phyloP scores from a whole-genome alignment of 2,888 invertebrate species.

The Oasisia sp. region DNA sequence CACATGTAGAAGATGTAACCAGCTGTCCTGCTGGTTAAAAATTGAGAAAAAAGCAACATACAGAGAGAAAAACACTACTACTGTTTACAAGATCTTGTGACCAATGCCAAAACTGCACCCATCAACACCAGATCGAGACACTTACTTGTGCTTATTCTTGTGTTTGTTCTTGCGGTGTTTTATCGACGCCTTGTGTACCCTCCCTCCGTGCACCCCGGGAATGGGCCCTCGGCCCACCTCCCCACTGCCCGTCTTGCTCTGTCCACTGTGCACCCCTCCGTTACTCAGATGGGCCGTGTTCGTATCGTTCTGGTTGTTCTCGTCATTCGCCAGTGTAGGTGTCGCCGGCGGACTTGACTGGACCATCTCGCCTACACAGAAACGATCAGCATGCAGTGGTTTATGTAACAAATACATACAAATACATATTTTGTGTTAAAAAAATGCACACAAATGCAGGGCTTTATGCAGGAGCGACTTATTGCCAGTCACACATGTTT shows the following conservation, averaged over 20 bases:
- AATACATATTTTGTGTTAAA: too few relatives aligned
- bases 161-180: conserved; percentile 36
- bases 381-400: not conserved
- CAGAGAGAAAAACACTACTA: conserved; percentile 17
- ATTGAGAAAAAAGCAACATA: too few relatives aligned
- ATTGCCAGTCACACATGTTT: too few relatives aligned
- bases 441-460: too few relatives aligned
- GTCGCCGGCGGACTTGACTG: conserved; percentile 17
- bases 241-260: conserved; percentile 8
- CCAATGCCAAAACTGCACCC: not conserved
- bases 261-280: conserved; percentile 19
- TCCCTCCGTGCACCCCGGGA: conserved; percentile 31
- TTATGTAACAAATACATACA: too few relatives aligned
- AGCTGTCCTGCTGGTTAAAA: too few relatives aligned
- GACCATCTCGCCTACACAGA: conserved; percentile 13
- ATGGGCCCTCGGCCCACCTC: conserved; percentile 17
- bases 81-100: conserved; percentile 22
- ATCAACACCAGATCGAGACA: not conserved
- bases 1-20: too few relatives aligned
- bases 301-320: conserved; percentile 28
- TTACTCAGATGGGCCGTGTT: conserved; percentile 31
- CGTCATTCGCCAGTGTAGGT: not conserved
- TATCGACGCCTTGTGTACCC: conserved; percentile 33
- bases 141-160: conserved; percentile 35
- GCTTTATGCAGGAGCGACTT: too few relatives aligned